phyloP scores from a whole-genome alignment of 2,797 vertebrate genomes.

The Onychomys leucogaster region DNA sequence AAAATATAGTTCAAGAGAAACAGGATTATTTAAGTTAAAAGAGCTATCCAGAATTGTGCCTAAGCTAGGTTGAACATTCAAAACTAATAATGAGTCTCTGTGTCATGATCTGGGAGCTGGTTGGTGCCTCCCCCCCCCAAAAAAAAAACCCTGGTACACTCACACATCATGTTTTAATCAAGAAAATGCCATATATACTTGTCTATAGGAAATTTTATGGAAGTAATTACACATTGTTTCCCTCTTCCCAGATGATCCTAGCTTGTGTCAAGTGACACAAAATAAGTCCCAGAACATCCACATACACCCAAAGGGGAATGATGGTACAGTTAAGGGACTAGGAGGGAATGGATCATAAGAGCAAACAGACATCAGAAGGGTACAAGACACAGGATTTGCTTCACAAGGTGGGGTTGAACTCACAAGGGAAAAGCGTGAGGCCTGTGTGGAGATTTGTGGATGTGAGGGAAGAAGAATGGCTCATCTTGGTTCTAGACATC shows the following conservation, averaged over 20 bases:
- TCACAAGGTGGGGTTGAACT: too few species aligned
- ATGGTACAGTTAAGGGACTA: not conserved
- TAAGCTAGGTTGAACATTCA: not conserved
- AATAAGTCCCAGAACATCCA: not conserved
- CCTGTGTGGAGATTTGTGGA: not conserved
- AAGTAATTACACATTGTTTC: not conserved
- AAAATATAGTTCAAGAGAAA: not conserved
- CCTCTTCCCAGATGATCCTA: not conserved
- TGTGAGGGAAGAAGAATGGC: not conserved
- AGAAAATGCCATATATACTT: not conserved
- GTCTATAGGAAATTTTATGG: not conserved
- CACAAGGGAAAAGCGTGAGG: not conserved
- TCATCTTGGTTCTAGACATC: not conserved
- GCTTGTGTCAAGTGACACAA: not conserved
- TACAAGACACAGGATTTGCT: not conserved
- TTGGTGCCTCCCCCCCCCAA: not conserved
- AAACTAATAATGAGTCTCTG: not conserved
- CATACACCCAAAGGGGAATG: not conserved
- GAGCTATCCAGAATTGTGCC: not conserved
- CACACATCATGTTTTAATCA: not conserved
- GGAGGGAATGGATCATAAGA: rapidly evolving
- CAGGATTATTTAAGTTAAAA: not conserved
- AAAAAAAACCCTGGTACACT: not conserved
- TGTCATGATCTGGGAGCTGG: not conserved
- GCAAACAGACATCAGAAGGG: not conserved